Evolutionary conservation across 2,113 vertebrate species (phyloP).

Genomic region (Leucopsar rothschildi): DNA sequence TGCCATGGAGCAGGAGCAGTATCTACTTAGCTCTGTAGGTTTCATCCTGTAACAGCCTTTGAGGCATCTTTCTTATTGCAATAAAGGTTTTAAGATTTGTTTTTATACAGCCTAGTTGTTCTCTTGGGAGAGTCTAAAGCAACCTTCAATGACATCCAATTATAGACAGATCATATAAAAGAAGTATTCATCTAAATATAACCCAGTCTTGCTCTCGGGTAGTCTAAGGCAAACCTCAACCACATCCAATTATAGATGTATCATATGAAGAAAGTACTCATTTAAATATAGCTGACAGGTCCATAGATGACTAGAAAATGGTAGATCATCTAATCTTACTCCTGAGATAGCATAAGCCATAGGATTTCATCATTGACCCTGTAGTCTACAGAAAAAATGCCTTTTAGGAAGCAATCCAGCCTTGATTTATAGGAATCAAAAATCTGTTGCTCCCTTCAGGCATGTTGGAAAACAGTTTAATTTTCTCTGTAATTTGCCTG

Average conservation of each 20-base stretch:
- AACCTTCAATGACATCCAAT: neutral
- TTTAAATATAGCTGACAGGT: neutral
- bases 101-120: neutral
- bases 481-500: conserved; percentile 32
- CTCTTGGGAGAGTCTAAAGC: neutral
- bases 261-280: neutral
- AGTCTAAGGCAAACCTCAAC: neutral
- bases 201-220: neutral
- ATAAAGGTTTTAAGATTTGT: neutral
- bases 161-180: neutral
- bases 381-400: neutral
- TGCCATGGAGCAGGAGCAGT: neutral
- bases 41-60: neutral
- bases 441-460: conserved; percentile 3
- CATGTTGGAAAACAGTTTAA: neutral
- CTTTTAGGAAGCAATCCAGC: neutral
- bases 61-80: neutral
- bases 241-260: neutral
- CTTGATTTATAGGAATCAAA: conserved; percentile 26
- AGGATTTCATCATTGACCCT: neutral
- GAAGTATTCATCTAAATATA: neutral
- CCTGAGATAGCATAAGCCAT: neutral
- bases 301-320: neutral
- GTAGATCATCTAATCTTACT: neutral
- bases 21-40: neutral